phyloP scores from a whole-genome alignment of 2,113 vertebrate species.

The Pipa parva region DNA sequence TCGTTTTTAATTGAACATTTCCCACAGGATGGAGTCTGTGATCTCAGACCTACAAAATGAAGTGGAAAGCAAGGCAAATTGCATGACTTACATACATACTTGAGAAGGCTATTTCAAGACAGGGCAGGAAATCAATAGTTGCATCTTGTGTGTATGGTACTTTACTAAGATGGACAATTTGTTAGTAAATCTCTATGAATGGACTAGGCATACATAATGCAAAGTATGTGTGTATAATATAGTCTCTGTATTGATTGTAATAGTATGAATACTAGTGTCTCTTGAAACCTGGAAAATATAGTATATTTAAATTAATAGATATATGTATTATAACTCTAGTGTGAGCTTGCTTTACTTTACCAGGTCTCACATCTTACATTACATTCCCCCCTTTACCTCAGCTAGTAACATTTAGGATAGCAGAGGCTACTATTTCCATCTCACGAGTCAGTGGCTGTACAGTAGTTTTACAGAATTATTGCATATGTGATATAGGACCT shows the following conservation, averaged over 20 bases:
- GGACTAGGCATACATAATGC: constrained; percentile 45
- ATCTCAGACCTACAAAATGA: constrained; percentile 51
- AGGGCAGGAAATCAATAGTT: constrained; percentile 70
- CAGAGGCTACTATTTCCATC: too few species aligned
- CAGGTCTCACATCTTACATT: constrained; percentile 15
- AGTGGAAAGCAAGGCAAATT: constrained; percentile 61
- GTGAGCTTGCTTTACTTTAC: not conserved
- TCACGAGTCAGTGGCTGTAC: too few species aligned
- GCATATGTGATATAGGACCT: too few species aligned
- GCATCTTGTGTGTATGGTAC: constrained; percentile 50
- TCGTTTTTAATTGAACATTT: constrained; percentile 64
- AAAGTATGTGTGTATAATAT: constrained; percentile 41
- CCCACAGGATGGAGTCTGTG: constrained; percentile 54
- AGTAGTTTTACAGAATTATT: too few species aligned
- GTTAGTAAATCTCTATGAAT: constrained; percentile 51
- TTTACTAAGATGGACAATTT: constrained; percentile 59
- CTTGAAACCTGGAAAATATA: constrained; percentile 37
- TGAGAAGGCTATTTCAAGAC: constrained; percentile 61
- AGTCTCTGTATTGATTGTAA: constrained; percentile 35
- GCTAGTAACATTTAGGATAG: too few species aligned
- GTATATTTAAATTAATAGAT: constrained; percentile 20
- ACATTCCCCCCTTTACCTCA: too few species aligned
- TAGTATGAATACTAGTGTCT: constrained; percentile 50
- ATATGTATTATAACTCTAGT: constrained; percentile 22
- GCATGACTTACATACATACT: constrained; percentile 50